phyloP scores from a whole-genome alignment of 2,888 invertebrate genomes.

The Tipula unca region DNA sequence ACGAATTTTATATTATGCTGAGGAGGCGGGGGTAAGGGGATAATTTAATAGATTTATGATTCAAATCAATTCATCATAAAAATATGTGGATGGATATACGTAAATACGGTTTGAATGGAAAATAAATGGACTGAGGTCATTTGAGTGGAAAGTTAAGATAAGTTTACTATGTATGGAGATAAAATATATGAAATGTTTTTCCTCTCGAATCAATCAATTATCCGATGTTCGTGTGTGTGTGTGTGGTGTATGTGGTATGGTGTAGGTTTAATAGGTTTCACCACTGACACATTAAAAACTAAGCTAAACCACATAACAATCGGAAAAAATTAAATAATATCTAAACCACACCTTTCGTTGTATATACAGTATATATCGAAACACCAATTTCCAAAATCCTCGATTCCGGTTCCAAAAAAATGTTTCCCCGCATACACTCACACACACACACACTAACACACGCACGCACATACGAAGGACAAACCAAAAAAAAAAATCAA shows the following conservation, averaged over 20 bases:
- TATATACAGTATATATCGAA: neutral
- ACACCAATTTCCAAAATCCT: neutral
- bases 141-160: neutral
- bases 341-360: neutral
- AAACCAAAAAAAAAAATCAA: neutral
- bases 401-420: neutral
- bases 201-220: slow-evolving; percentile 14
- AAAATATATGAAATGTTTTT: neutral
- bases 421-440: neutral
- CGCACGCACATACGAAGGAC: neutral
- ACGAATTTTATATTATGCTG: neutral
- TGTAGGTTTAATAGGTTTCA: neutral
- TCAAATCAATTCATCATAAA: neutral
- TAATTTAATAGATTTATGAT: neutral
- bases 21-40: neutral
- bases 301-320: neutral
- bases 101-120: neutral
- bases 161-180: neutral
- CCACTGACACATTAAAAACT: neutral
- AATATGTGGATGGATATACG: neutral
- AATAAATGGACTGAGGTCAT: slow-evolving; percentile 2
- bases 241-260: neutral
- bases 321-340: neutral
- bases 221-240: neutral
- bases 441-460: neutral